Base-by-base conservation (phyloP, 2,888 invertebrate genomes). In the Limenitis camilla region DNA sequence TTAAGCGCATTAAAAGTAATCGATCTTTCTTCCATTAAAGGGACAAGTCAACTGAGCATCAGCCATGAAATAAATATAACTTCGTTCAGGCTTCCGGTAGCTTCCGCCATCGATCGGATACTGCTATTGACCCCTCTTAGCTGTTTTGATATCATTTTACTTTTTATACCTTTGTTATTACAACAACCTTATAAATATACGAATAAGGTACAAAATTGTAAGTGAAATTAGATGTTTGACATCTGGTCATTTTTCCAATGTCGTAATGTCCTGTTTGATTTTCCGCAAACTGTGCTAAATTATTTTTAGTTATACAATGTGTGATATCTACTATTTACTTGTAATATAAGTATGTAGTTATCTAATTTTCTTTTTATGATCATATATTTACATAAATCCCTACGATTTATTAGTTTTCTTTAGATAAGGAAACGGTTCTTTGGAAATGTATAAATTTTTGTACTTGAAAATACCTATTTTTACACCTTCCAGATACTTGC, bases 101-200 rank as follows among this genome's bases (percentile, higher is more conserved):
- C 65, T 78, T 79, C 80, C 78, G 74, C 71, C 62, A 77, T 80
- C 77, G 80, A 81, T 77, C 76, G 72, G 71, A 75, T 71, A 74
- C 72, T 66, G 73, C 71, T 76, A 76, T 78, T 79, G 79, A 77
- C 77, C 76, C 74, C 65, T 61, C 66, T 59, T 74, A 70, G 71
- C 68, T 74, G 68, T 69, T 67, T 67, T 61, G 60, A 69, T 66
- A 66, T 67, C 61, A 61, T 64, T 64, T 61, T 63, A 55, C 67
- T 60, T 64, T 66, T 65, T 70, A 54, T 57, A 49, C 59, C 62
- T 43, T 51, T 53, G 38, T 56, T 40, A 44, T 46, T 43, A 31
- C 19, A 9, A 27, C 9, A 35, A 36, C 31, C 49, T 28, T 53
- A 49, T 49, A 42, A 11, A 11, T 33, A 19, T 28, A 5, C 5